Evolutionary conservation across 37 sponge, comb jelly and placozoan genomes (phyloP), one percentile per base, ranked within the genome.

Genomic region (Haliclona indistincta): DNA sequence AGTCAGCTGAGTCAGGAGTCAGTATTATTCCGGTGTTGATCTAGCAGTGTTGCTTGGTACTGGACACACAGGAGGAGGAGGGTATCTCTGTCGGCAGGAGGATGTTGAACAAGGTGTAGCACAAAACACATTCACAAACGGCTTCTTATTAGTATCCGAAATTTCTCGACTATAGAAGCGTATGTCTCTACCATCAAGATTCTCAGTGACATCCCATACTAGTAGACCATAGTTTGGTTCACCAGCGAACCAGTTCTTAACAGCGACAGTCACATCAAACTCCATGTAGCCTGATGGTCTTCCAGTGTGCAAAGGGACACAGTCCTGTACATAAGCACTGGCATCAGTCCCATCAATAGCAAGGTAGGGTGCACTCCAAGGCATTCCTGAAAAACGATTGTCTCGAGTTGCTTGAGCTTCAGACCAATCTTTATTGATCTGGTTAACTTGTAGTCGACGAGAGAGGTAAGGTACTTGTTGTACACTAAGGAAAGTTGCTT

Each of bases 211-310:
- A 25, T 58, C 81, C 81, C 54, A 28, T 17, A 80, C 29, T 32
- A 80, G 36, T 34, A 80, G 26, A 33, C 81, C 81, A 80, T 70
- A 70, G 49, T 80, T 80, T 28, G 71, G 52, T 7, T 56, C 63
- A 38, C 71, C 81, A 58, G 23, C 60, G 28, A 32, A 6, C 81
- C 81, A 70, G 38, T 70, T 60, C n/a, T 60, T 74, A 4, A 58
- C 43, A 23, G 71, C 81, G 25, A 42, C 45, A 29, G 71, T 80
- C 30, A 80, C 38, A 38, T 70, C 63, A 56, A 80, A 71, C 26
- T 42, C 47, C 20, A 80, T 41, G 37, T 41, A 80, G 5, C 71
- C 71, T 25, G 35, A 7, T 11, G 81, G 71, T 33, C 45, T 54
- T 29, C 65, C 34, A 47, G 77, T 49, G 52, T 36, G 52, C 4